Base-by-base conservation (phyloP, 1,140 invertebrate genomes). In the Conus betulinus region DNA sequence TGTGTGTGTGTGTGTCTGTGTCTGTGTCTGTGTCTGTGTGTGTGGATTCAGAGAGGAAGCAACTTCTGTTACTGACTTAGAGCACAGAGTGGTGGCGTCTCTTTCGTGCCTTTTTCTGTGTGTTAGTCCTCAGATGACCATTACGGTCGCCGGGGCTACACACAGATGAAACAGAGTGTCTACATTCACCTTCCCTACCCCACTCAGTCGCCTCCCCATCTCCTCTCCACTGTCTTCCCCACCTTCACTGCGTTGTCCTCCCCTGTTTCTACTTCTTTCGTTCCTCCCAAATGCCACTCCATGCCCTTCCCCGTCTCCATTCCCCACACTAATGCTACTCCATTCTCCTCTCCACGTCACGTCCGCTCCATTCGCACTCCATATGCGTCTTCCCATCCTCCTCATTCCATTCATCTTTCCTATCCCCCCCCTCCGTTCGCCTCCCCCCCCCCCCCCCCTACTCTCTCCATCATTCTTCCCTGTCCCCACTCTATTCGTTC, bases 221-320 rank as follows among this genome's bases (percentile, higher is more conserved):
- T 25, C 20, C 23, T 8, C 23, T 23, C 23, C 17, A 23, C 17
- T n/a, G 13, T 7, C n/a, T 74, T 8, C 23, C 71, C n/a, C n/a
- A 20, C 1, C n/a, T 1, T 74, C 17, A 74, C 7, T n/a, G 8
- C 20, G 15, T n/a, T 74, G 13, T n/a, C 20, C 23, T 23, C 8
- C 20, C 23, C 71, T 74, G 13, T 74, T 74, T 25, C 71, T 74
- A 13, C 23, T 8, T 74, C 71, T 74, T 23, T 74, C 20, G 7
- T 23, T 7, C 71, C n/a, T 20, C n/a, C 4, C n/a, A 23, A 20
- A 13, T 74, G 17, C 23, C 71, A 20, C 71, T 74, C 20, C 23
- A 13, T 74, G 7, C n/a, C 8, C n/a, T 74, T 84, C 82, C 82
- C 82, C 55, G 52, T 84, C 52, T 84, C 82, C 55, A 51, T 84